phyloP scores from a whole-genome alignment of 1,140 invertebrate genomes.

The Nephotettix cincticeps region DNA sequence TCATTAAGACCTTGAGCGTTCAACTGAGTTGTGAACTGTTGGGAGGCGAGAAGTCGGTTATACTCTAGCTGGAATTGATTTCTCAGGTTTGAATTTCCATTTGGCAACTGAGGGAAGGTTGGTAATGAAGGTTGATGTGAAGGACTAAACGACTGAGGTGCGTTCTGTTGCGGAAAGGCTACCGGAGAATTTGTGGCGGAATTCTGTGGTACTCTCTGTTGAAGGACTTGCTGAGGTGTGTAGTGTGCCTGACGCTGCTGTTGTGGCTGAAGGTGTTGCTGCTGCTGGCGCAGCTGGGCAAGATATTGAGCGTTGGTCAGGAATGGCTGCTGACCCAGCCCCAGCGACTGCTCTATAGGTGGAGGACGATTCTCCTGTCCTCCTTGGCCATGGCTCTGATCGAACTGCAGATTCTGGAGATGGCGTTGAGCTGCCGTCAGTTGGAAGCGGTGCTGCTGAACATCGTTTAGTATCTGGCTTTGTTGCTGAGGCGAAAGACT shows the following conservation, averaged over 20 bases:
- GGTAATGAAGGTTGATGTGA: background rate
- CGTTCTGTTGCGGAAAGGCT: background rate
- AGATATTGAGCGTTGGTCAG: conserved; percentile 9
- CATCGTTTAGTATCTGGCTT: conserved; percentile 40
- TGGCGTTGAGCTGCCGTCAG: conserved; percentile 7
- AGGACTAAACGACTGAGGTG: background rate
- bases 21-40: conserved; percentile 44
- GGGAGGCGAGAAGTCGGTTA: conserved; percentile 23
- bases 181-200: background rate
- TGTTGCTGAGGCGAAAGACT: conserved; percentile 41
- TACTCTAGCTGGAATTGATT: conserved; percentile 46
- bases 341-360: background rate
- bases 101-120: conserved; percentile 37
- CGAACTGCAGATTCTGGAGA: conserved; percentile 7
- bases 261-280: conserved; percentile 20
- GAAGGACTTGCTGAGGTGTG: background rate
- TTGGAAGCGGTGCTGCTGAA: conserved; percentile 40
- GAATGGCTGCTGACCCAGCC: conserved; percentile 15
- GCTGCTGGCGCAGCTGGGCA: conserved; percentile 17
- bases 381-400: background rate
- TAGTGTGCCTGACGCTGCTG: conserved; percentile 10
- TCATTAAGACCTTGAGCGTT: conserved; percentile 49
- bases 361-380: background rate
- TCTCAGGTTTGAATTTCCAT: conserved; percentile 50
- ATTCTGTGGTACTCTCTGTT: background rate